These are phyloP conservation scores for Acanthoscelides obtectus DNA, from an alignment of 2,888 invertebrate genomes.

Conservation along the genomic window DNA sequence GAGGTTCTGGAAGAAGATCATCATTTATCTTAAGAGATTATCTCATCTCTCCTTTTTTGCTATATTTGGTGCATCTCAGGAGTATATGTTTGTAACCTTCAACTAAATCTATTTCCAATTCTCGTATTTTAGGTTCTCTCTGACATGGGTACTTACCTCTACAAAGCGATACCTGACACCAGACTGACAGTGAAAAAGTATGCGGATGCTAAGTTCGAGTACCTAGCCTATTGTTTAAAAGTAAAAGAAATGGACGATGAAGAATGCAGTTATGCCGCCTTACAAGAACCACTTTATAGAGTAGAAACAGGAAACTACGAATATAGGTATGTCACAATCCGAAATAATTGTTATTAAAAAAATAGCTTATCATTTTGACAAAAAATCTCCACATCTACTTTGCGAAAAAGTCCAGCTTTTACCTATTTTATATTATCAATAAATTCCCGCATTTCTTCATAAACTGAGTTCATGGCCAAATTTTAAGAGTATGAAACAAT, in stretches of 20 bases:
- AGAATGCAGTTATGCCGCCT: constrained; percentile 85
- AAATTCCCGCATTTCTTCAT: too few species aligned
- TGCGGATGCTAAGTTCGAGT: constrained; percentile 98
- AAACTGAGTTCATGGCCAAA: too few species aligned
- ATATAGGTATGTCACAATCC: constrained; percentile 59
- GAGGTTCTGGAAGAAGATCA: too few species aligned
- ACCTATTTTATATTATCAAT: too few species aligned
- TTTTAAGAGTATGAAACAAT: too few species aligned
- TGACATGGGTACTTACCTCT: constrained; percentile 93
- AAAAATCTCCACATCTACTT: too few species aligned
- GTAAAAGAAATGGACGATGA: constrained; percentile 99
- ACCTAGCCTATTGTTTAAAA: constrained; percentile 96
- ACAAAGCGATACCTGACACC: constrained; percentile 98
- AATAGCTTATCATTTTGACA: too few species aligned
- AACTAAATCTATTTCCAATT: neutral
- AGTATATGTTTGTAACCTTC: neutral
- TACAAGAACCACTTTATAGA: constrained; percentile 94
- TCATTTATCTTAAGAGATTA: too few species aligned
- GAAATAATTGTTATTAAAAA: neutral
- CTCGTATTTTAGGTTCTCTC: constrained; percentile 66
- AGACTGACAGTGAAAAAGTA: constrained; percentile 96
- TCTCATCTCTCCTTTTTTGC: too few species aligned
- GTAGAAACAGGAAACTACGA: constrained; percentile 99
- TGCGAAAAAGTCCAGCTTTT: too few species aligned
- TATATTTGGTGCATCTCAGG: too few species aligned